Evolutionary conservation across 2,113 vertebrate species (phyloP), one percentile per base, ranked within the genome.

Genomic region (Acrocephalus kingi): DNA sequence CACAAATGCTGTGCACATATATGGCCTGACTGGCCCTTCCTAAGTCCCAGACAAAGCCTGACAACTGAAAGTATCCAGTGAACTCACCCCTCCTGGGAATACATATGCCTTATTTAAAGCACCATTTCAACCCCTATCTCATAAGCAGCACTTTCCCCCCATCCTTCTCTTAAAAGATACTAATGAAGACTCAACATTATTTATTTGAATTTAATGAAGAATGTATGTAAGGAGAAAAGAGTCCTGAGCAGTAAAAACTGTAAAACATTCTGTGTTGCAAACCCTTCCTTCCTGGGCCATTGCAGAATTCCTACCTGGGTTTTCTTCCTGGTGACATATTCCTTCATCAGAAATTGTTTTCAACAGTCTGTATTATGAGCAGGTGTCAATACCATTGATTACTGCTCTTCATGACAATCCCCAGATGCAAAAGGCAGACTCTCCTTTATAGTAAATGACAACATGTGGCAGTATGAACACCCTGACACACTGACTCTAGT

Each of bases 131-230:
- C 7, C 7, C 20, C 23, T 43, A 35, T 25, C 25, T 87, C 56
- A 43, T 10, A 67, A 59, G 23, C 27, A 89, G 28, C 10, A 37
- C 7, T 17, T 54, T 6, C 0, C 2, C 3, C 1, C 1, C 1
- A 2, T 1, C 2, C 4, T 13, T 6, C 41, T 13, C 17, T 31
- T 23, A 16, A 59, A 45, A 86, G 52, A 79, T 45, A 71, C 37
- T 86, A 68, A 73, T 49, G 51, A 91, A 63, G 30, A 88, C 83
- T 23, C 85, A 59, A 67, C 13, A 69, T 11, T 27, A 15, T 58
- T 84, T 72, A 76, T 71, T 93, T 48, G 54, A 59, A 78, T 25
- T 62, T 31, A 39, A 62, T 35, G 19, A 69, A 58, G 17, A 84
- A 9, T 4, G 5, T 3, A 20, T 17, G 6, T 0, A 6, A 81